Evolutionary conservation across 2,888 invertebrate species (phyloP).

Genomic region (Machimus rusticus): DNA sequence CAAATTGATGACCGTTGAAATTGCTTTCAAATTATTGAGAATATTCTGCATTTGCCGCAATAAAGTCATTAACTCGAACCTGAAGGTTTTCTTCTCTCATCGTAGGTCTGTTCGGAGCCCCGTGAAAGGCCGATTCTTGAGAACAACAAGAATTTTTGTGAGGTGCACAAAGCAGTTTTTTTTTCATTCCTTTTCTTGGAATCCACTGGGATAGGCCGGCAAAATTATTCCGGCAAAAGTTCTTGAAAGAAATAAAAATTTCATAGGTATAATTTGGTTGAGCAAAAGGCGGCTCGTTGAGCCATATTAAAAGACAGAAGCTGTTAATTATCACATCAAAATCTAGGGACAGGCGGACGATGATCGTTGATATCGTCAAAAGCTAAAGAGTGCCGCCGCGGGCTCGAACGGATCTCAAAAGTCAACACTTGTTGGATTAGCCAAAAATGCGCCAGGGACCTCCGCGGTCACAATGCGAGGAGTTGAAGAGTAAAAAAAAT

Average conservation of each 20-base stretch:
- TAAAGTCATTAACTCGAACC: slow-evolving; percentile 26
- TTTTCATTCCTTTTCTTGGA: not conserved
- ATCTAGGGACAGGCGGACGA: not conserved
- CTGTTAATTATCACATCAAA: slow-evolving; percentile 32
- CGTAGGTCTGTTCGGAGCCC: not conserved
- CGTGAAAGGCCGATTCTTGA: not conserved
- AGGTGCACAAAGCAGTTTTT: not conserved
- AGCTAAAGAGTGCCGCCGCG: slow-evolving; percentile 9
- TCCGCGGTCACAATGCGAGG: not conserved
- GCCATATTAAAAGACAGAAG: slow-evolving; percentile 2
- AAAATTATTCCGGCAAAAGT: not conserved
- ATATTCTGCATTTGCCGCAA: not conserved
- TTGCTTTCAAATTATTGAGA: not conserved
- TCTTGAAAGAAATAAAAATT: not conserved
- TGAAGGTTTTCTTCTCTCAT: not conserved
- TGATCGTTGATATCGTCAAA: not conserved
- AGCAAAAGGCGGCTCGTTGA: slow-evolving; percentile 2
- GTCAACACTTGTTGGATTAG: slow-evolving; percentile 5
- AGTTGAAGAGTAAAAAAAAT: not conserved
- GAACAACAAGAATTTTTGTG: not conserved
- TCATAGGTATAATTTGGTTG: not conserved
- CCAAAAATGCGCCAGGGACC: not conserved
- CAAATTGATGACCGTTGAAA: not conserved
- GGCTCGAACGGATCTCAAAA: not conserved
- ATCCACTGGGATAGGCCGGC: not conserved